Conservation (phyloP, 1,140 invertebrate species). For the Diorhabda carinulata region DNA sequence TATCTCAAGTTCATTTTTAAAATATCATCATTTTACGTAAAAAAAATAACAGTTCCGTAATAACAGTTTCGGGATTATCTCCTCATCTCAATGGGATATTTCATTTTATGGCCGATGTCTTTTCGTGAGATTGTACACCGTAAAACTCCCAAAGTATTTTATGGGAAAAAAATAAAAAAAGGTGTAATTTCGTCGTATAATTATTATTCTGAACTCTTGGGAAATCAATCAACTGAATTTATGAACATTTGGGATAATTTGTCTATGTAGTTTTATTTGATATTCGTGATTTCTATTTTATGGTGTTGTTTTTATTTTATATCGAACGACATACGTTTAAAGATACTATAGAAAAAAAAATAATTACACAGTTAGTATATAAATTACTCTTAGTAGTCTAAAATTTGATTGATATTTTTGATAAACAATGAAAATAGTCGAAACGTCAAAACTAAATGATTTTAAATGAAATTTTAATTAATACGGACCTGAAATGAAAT, state of each 20-base stretch:
- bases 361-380: no score
- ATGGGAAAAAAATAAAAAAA: not conserved
- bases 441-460: no score
- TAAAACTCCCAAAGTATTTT: not conserved
- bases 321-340: no score
- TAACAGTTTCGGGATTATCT: not conserved
- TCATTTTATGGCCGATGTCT: slow-evolving; percentile 1
- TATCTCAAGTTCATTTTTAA: no score
- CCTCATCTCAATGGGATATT: not conserved
- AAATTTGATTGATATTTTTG: no score
- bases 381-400: no score
- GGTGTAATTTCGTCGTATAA: not conserved
- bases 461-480: no score
- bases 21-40: no score
- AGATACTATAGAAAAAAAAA: no score
- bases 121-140: slow-evolving; percentile 11
- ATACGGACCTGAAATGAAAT: no score
- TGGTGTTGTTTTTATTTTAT: no score
- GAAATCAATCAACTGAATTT: not conserved
- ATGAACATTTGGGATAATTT: not conserved
- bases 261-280: not conserved
- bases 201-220: not conserved
- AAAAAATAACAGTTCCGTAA: not conserved
- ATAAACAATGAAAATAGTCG: no score
- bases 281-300: not conserved